Percentiles rank a stretch among this genome's conserved stretches.
Evolutionary conservation across 2,113 vertebrate genomes (phyloP).

Genomic region (Crotalus viridis): DNA sequence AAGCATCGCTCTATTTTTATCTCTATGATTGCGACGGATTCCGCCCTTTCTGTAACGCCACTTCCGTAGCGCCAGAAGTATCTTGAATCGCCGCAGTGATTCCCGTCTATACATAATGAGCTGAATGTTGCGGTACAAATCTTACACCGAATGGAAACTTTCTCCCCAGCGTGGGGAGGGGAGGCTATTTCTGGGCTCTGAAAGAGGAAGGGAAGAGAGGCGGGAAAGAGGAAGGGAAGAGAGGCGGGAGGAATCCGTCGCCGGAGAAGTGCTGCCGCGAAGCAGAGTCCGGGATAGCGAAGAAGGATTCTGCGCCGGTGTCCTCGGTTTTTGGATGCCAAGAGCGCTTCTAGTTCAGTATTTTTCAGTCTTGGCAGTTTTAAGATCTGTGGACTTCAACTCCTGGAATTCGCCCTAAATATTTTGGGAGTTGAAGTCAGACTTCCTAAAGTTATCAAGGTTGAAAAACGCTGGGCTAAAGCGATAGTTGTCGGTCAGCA

Average conservation of each 20-base stretch:
- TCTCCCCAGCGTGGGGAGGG: not conserved
- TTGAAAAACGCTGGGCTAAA: not conserved
- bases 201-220: no score
- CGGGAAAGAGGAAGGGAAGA: no score
- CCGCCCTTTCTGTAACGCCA: not conserved
- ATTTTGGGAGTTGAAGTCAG: not conserved
- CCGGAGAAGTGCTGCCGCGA: not conserved
- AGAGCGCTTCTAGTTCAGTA: not conserved
- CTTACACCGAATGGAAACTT: no score
- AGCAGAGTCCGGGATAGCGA: not conserved
- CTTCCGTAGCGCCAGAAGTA: conserved; percentile 68
- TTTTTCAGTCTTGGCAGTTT: not conserved
- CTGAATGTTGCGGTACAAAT: not conserved
- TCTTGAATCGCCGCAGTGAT: conserved; percentile 2
- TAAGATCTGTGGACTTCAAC: not conserved
- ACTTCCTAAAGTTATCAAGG: not conserved
- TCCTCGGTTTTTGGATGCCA: not conserved
- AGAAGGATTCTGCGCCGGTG: not conserved
- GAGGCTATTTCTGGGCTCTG: not conserved
- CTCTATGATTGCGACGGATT: not conserved
- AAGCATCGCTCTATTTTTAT: not conserved
- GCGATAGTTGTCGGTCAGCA: no score
- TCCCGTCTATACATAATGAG: not conserved
- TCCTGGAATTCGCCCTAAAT: not conserved
- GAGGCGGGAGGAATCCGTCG: not conserved